These are phyloP conservation scores for Climacteris rufus DNA, from an alignment of 2,113 vertebrate genomes.

Conservation along the genomic window DNA sequence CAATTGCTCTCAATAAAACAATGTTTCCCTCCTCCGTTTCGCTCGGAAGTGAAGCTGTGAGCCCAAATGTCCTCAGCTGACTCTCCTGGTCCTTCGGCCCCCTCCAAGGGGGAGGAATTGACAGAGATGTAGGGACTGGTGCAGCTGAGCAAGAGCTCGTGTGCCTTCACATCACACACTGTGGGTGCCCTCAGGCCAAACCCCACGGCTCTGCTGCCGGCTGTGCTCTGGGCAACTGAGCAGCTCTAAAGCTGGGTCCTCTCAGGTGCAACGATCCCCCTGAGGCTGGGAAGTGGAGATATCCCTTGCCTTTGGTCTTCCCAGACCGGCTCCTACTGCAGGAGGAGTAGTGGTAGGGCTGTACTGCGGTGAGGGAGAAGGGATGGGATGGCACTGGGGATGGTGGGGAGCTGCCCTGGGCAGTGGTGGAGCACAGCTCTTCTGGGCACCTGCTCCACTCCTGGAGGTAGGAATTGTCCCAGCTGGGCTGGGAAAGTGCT, in stretches of 20 bases:
- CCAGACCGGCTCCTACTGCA: neutral
- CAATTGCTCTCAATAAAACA: constrained; percentile 26
- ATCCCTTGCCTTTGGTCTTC: neutral
- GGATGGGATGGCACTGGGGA: neutral
- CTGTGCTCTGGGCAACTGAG: neutral
- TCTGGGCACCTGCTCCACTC: fast-evolving
- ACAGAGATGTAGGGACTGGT: fast-evolving
- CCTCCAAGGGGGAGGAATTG: neutral
- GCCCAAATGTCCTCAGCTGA: constrained; percentile 32
- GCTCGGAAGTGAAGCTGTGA: constrained; percentile 10
- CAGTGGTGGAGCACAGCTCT: neutral
- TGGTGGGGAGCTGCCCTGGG: neutral
- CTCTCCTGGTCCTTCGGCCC: neutral
- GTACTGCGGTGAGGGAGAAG: fast-evolving
- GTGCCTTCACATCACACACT: neutral
- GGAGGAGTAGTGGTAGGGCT: neutral
- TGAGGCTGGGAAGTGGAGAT: neutral
- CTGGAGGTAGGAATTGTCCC: neutral
- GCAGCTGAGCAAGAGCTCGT: neutral
- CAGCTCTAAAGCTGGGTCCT: neutral
- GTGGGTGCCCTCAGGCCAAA: neutral
- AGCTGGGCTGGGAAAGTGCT: neutral
- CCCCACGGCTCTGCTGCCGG: fast-evolving
- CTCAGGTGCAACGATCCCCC: neutral
- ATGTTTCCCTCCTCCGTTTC: neutral